Conservation (phyloP, 2,888 invertebrate genomes). For the Eumacrocentrus americanus region DNA sequence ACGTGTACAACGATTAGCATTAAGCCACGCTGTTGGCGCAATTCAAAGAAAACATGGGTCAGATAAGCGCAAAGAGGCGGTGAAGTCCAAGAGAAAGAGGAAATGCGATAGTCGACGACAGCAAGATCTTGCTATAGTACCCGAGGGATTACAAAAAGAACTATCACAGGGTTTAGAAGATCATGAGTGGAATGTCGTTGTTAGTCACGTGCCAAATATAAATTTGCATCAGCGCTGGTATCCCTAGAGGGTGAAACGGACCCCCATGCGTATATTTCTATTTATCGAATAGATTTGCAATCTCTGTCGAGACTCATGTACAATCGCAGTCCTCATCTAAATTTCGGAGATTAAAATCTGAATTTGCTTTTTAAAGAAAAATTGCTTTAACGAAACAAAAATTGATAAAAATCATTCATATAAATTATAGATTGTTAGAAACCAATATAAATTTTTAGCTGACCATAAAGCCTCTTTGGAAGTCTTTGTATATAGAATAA, state of each 20-base stretch:
- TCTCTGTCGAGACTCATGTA: too few relatives aligned
- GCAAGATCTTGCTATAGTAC: not conserved
- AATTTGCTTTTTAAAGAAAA: too few relatives aligned
- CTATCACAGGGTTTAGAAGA: not conserved
- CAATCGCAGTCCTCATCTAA: too few relatives aligned
- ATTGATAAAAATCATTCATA: too few relatives aligned
- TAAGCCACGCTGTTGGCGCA: not conserved
- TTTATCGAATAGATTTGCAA: not conserved
- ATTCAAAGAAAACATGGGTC: constrained; percentile 9
- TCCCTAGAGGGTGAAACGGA: not conserved
- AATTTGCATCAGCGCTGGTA: not conserved
- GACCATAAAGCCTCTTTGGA: too few relatives aligned
- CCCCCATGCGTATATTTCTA: not conserved
- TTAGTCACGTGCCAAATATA: not conserved
- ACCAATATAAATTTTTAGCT: too few relatives aligned
- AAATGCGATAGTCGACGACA: not conserved
- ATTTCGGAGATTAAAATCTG: too few relatives aligned
- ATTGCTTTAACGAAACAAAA: too few relatives aligned
- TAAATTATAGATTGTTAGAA: too few relatives aligned
- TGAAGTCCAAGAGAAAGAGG: not conserved
- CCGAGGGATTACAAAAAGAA: constrained; percentile 3
- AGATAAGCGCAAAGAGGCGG: constrained; percentile 6
- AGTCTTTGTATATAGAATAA: too few relatives aligned
- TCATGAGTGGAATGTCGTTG: not conserved
- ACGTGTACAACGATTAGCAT: not conserved